Percentiles rank a stretch among this genome's conserved stretches.
Evolutionary conservation across 2,113 vertebrate genomes (phyloP).

Genomic region (Malaclemys terrapin): DNA sequence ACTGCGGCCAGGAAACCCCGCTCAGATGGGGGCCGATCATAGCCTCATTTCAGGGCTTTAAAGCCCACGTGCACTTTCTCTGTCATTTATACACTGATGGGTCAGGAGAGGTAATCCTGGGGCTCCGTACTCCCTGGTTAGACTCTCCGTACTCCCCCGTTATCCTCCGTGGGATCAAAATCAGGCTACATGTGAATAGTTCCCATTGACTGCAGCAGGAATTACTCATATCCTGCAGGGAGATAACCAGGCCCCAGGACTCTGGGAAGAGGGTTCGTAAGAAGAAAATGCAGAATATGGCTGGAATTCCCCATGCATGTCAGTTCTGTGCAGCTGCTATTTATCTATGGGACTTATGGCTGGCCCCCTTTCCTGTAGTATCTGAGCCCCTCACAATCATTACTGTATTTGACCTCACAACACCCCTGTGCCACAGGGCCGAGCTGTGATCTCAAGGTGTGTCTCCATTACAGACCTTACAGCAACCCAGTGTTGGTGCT

Average conservation of each 20-base stretch:
- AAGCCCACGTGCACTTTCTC: not conserved
- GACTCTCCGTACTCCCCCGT: not conserved
- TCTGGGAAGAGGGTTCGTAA: not conserved
- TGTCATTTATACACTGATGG: not conserved
- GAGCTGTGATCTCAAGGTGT: not conserved
- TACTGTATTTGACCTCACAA: not conserved
- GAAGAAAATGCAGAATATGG: not conserved
- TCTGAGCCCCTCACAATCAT: not conserved
- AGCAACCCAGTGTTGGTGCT: not conserved
- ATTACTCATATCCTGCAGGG: not conserved
- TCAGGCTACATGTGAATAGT: not conserved
- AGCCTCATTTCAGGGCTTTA: not conserved
- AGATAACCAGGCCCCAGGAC: not conserved
- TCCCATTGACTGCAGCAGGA: not conserved
- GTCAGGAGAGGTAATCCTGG: not conserved
- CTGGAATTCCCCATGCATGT: not conserved
- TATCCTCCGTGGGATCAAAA: not conserved
- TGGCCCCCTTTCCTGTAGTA: not conserved
- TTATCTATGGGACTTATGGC: not conserved
- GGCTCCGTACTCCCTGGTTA: rapidly evolving
- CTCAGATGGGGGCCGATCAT: not conserved
- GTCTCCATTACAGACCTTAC: not conserved
- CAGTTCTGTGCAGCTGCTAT: not conserved
- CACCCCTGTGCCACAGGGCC: not conserved
- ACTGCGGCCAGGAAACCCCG: not conserved